A percentile compares a stretch with the other conserved stretches of the same genome.
These are phyloP conservation scores for Lasiurus cinereus DNA, from an alignment of 2,113 vertebrate species.

Conservation along the genomic window DNA sequence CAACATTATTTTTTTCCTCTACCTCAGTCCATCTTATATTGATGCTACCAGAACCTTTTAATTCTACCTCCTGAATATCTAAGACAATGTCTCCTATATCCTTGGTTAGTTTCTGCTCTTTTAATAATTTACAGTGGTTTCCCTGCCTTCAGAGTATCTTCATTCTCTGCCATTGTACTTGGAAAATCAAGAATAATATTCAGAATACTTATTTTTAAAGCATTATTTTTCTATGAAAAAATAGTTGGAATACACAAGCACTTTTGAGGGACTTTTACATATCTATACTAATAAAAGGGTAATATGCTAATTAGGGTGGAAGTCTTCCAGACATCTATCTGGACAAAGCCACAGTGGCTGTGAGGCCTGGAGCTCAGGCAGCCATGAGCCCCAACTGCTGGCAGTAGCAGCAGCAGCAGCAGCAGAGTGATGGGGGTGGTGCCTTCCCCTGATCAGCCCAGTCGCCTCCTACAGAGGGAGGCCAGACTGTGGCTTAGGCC, in stretches of 20 bases:
- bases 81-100: not conserved
- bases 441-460: no score
- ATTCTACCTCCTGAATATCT: not conserved
- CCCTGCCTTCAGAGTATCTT: not conserved
- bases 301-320: no score
- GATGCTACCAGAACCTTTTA: not conserved
- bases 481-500: no score
- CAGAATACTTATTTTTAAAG: slow-evolving; percentile 35
- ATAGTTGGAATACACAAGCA: not conserved
- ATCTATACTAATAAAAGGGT: not conserved
- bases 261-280: not conserved
- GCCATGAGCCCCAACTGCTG: no score
- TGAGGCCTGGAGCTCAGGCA: no score
- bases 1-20: not conserved
- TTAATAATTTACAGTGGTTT: not conserved
- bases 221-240: not conserved
- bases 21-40: not conserved
- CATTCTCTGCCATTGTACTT: slow-evolving; percentile 15
- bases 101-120: not conserved
- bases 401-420: no score
- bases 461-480: no score
- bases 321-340: no score
- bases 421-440: no score
- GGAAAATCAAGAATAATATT: not conserved
- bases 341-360: no score